Conservation (phyloP, 2,113 vertebrate genomes). For the Phycodurus eques region DNA sequence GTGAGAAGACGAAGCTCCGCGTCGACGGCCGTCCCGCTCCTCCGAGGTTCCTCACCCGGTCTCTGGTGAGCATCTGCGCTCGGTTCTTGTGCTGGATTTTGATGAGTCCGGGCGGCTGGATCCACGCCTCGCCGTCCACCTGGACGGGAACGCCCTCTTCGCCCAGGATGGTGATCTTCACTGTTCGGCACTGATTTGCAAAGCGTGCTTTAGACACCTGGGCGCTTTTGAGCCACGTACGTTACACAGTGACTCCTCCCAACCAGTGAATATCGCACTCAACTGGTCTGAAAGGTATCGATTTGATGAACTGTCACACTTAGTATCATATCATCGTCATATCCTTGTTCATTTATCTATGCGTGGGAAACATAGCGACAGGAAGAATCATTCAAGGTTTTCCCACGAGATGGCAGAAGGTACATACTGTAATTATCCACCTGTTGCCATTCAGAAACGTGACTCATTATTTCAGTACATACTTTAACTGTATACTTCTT, state of each 20-base stretch:
- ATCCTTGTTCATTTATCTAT: too few species aligned
- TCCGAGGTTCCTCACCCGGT: constrained; percentile 80
- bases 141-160: constrained; percentile 95
- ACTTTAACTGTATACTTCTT: too few species aligned
- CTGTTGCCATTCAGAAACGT: too few species aligned
- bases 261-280: neutral
- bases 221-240: neutral
- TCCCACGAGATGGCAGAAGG: too few species aligned
- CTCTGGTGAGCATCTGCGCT: constrained; percentile 96
- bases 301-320: neutral
- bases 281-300: neutral
- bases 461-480: too few species aligned
- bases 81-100: constrained; percentile 98
- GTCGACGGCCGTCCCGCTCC: neutral
- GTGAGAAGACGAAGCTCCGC: neutral
- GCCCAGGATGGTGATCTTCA: constrained; percentile 97
- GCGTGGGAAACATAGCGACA: too few species aligned
- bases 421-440: too few species aligned
- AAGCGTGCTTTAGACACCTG: neutral
- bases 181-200: constrained; percentile 82
- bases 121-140: constrained; percentile 97
- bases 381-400: too few species aligned
- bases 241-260: too few species aligned
- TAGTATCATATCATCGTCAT: too few species aligned
- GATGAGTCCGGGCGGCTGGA: constrained; percentile 94